Base-by-base conservation (phyloP, 2,888 invertebrate genomes). In the Terebella lapidaria region DNA sequence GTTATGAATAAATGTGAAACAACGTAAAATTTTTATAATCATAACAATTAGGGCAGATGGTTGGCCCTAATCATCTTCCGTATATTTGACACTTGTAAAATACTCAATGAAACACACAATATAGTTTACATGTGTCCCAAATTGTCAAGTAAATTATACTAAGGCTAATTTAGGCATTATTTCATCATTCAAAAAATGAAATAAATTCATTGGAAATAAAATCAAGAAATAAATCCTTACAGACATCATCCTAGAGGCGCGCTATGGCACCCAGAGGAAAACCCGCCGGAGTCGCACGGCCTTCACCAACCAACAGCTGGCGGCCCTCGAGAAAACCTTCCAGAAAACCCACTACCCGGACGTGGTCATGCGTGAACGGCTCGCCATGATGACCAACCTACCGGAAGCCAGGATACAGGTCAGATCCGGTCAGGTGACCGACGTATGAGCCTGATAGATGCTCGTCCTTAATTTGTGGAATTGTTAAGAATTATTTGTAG, bases 401-500 rank as follows among this genome's bases (percentile, higher is more conserved):
- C 83, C 83, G 2, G 83, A 83, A 68, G 81, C 82, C n/a, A 72
- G 82, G 66, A 83, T 83, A 60, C 83, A 83, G 76, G 82, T 81
- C 63, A 25, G 42, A 22, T 4, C 3, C 22, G 18, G 58, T 4
- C 3, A 5, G 22, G 3, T 53, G 42, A n/a, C n/a, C n/a, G n/a
- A n/a, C n/a, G n/a, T n/a, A n/a, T n/a, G n/a, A n/a, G n/a, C n/a
- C n/a, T n/a, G n/a, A n/a, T n/a, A n/a, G n/a, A n/a, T n/a, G n/a
- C n/a, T n/a, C n/a, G n/a, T n/a, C n/a, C n/a, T n/a, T n/a, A n/a
- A n/a, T n/a, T n/a, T n/a, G n/a, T n/a, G n/a, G n/a, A n/a, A n/a
- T n/a, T n/a, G n/a, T n/a, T n/a, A n/a, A n/a, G n/a, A n/a, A n/a
- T n/a, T n/a, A n/a, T n/a, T n/a, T n/a, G n/a, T n/a, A n/a, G n/a